Conservation (phyloP, 2,113 vertebrate genomes). For the Protobothrops flavoviridis region DNA sequence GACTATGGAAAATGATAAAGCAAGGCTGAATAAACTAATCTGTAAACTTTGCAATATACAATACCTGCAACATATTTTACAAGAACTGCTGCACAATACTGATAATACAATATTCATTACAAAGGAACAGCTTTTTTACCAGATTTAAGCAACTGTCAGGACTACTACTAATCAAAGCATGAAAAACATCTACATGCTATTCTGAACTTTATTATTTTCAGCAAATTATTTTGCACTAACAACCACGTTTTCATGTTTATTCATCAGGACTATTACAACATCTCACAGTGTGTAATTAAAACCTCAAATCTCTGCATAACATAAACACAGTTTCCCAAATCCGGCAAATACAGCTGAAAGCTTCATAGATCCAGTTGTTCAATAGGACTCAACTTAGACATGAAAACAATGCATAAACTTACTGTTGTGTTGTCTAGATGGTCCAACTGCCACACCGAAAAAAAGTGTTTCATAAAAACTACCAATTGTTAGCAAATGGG, state of each 20-base stretch:
- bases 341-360: neutral
- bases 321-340: conserved; percentile 29
- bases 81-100: neutral
- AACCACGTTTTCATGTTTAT: neutral
- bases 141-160: conserved; percentile 7
- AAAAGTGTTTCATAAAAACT: conserved; percentile 71
- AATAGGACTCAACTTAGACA: conserved; percentile 26
- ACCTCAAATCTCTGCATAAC: conserved; percentile 38
- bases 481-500: conserved; percentile 64
- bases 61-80: neutral
- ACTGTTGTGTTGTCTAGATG: conserved; percentile 61
- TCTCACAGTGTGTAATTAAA: conserved; percentile 38
- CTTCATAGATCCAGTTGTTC: conserved; percentile 17
- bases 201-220: conserved; percentile 47
- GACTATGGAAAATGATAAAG: conserved; percentile 19
- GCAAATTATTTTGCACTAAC: conserved; percentile 7
- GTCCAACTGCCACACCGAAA: conserved; percentile 50
- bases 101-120: neutral
- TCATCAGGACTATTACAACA: conserved; percentile 29
- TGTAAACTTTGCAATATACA: neutral
- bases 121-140: conserved; percentile 34
- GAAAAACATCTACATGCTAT: conserved; percentile 32
- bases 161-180: conserved; percentile 44
- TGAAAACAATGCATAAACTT: conserved; percentile 68
- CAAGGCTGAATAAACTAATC: conserved; percentile 15